Percentiles rank a stretch among this genome's conserved stretches.
These are phyloP conservation scores for Bradypodion pumilum DNA, from an alignment of 2,797 vertebrate genomes.

Conservation along the genomic window DNA sequence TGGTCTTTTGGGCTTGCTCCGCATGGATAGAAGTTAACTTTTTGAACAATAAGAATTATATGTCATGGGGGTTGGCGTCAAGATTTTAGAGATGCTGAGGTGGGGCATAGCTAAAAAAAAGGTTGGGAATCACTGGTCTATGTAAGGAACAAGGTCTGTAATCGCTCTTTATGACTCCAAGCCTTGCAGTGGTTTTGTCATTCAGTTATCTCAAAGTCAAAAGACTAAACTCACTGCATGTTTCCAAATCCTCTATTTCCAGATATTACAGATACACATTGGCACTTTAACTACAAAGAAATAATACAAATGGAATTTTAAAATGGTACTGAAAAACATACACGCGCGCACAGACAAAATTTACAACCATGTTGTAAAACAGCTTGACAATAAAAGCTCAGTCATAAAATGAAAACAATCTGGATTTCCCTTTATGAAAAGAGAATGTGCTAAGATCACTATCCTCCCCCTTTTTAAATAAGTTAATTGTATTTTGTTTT, in stretches of 20 bases:
- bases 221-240: constrained; percentile 70
- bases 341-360: constrained; percentile 61
- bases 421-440: constrained; percentile 85
- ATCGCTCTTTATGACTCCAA: neutral
- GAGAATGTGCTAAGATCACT: constrained; percentile 79
- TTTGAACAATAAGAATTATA: no score
- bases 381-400: constrained; percentile 66
- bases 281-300: constrained; percentile 81
- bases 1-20: no score
- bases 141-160: neutral
- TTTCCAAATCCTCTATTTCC: constrained; percentile 71
- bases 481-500: constrained; percentile 83
- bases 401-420: constrained; percentile 79
- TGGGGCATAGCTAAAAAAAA: no score
- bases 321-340: constrained; percentile 81
- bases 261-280: constrained; percentile 72
- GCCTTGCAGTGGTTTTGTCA: neutral
- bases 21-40: no score
- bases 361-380: constrained; percentile 71
- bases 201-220: constrained; percentile 42
- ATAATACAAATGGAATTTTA: constrained; percentile 78
- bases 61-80: no score
- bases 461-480: constrained; percentile 83
- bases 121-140: neutral
- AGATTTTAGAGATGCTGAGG: no score